Evolutionary conservation across 2,113 vertebrate species (phyloP), one percentile per base, ranked within the genome.

Genomic region (Cyanoderma ruficeps): DNA sequence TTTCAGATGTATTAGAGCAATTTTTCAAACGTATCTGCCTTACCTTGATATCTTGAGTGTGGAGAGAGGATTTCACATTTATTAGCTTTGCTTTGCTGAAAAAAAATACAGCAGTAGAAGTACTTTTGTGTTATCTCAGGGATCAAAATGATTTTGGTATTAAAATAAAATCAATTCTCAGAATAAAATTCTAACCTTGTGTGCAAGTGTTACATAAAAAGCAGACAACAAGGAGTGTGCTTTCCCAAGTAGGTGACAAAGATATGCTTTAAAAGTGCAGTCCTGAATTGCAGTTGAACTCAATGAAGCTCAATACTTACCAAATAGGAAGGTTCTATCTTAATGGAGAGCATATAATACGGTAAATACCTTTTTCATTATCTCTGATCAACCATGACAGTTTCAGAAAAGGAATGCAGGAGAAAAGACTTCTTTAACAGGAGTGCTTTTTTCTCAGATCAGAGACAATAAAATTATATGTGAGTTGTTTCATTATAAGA

Each of bases 1-100:
- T 98, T 98, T 98, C 97, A 97, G 96, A 97, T 93, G 87, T 97
- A 97, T 98, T 98, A 98, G 94, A 97, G 96, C 97, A 97, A 97
- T 98, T 98, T 98, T 98, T 98, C 98, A 98, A 98, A 98, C 0
- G 53, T 96, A 98, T 97, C 96, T 30, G 5, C 95, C 97, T 97
- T 97, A 94, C 95, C 94, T 97, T 98, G 97, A 94, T 98, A 97
- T 97, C 96, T 98, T 97, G 96, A 98, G 95, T 96, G 94, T 96
- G 83, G 77, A 96, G 88, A 98, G 70, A 97, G 60, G 90, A 97
- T 98, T 98, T 98, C 98, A 97, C 97, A 97, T 98, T 98, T 98
- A 97, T 98, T 98, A 98, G 83, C 68, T 97, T 97, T 97, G 79
- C 79, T 96, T 95, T 91, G 44, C 74, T 93, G 11, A 65, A 94